Evolutionary conservation across 2,888 invertebrate genomes (phyloP).

Genomic region (Acrobasis suavella): DNA sequence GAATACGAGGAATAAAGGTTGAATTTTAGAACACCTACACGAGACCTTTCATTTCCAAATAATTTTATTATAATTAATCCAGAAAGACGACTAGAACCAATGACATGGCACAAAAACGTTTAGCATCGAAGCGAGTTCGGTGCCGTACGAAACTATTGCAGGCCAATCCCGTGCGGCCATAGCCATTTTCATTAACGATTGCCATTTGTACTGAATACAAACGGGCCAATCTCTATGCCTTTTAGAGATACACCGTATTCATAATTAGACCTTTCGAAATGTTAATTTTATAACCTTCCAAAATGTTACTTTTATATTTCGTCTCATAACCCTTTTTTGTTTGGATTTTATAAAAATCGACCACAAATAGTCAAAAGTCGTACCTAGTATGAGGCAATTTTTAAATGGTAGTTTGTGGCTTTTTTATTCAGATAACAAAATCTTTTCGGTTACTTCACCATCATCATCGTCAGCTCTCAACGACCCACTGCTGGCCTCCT

Average conservation of each 20-base stretch:
- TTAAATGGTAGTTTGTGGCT: too few relatives aligned
- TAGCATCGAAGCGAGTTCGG: slow-evolving; percentile 1
- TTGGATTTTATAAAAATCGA: too few relatives aligned
- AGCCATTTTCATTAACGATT: slow-evolving; percentile 31
- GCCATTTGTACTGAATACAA: slow-evolving; percentile 29
- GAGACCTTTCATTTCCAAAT: background rate
- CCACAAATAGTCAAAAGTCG: too few relatives aligned
- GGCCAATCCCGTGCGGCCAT: slow-evolving; percentile 28
- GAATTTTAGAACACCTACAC: background rate
- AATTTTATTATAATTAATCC: slow-evolving; percentile 15
- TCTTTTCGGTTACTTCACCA: too few relatives aligned
- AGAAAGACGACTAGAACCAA: slow-evolving; percentile 9
- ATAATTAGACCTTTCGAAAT: background rate
- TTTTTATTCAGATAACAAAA: too few relatives aligned
- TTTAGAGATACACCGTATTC: background rate
- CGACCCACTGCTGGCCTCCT: too few relatives aligned
- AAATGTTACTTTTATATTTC: too few relatives aligned
- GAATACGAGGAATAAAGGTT: too few relatives aligned
- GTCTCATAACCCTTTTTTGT: too few relatives aligned
- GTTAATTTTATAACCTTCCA: background rate
- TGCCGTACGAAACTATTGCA: slow-evolving; percentile 18
- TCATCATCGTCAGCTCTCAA: too few relatives aligned
- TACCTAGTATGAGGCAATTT: too few relatives aligned
- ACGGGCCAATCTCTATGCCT: slow-evolving; percentile 25
- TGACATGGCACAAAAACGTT: slow-evolving; percentile 20